phyloP scores from a whole-genome alignment of 2,888 invertebrate genomes.

The Cactoblastis cactorum region DNA sequence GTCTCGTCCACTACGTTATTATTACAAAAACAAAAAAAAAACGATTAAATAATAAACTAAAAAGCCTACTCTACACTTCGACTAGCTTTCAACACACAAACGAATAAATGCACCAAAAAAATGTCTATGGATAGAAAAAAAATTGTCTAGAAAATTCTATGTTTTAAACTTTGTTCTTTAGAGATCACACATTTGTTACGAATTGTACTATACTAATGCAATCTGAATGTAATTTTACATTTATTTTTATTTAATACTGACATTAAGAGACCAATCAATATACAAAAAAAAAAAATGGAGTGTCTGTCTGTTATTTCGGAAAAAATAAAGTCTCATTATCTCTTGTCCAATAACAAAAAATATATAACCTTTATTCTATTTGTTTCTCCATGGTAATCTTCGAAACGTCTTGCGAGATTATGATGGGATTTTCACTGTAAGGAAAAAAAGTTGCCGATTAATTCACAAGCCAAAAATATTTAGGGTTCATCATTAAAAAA shows the following conservation, averaged over 20 bases:
- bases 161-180: constrained; percentile 48
- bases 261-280: constrained; percentile 2
- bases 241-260: constrained; percentile 13
- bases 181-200: constrained; percentile 45
- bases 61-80: constrained; percentile 12
- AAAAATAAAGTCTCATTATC: no score
- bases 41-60: constrained; percentile 4
- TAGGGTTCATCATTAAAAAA: no score
- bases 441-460: no score
- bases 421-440: no score
- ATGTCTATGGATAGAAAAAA: constrained; percentile 8
- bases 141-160: constrained; percentile 4
- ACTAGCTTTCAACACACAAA: constrained; percentile 11
- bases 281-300: neutral
- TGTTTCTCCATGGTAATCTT: no score
- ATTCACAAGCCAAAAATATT: no score
- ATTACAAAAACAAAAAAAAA: neutral
- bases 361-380: no score
- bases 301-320: no score
- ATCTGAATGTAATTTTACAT: constrained; percentile 14
- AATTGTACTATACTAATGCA: constrained; percentile 25
- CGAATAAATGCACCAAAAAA: constrained; percentile 19
- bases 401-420: no score
- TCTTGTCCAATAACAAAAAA: no score
- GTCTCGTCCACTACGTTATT: neutral